phyloP scores from a whole-genome alignment of 1,140 invertebrate species.

The Lucilia cuprina region DNA sequence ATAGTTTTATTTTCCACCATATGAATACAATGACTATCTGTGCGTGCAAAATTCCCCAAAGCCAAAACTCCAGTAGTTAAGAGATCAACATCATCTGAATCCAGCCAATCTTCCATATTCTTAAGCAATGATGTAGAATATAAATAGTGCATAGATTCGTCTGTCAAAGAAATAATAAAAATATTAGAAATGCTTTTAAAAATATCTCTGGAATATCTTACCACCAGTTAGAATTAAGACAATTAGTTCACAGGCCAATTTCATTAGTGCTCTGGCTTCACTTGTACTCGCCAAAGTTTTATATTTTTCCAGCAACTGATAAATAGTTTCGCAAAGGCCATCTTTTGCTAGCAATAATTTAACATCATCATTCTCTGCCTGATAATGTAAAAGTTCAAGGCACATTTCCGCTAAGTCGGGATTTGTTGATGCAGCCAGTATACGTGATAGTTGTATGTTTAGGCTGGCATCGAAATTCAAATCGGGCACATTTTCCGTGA shows the following conservation, averaged over 20 bases:
- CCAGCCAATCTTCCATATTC: conserved; percentile 79
- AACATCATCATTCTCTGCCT: conserved; percentile 79
- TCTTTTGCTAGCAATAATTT: conserved; percentile 78
- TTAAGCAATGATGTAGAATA: conserved; percentile 67
- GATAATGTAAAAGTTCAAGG: conserved; percentile 76
- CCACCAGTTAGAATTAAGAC: conserved; percentile 85
- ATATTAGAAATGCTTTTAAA: too few relatives aligned
- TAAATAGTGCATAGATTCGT: conserved; percentile 84
- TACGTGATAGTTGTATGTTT: conserved; percentile 68
- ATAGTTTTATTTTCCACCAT: conserved; percentile 83
- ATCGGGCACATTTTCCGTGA: conserved; percentile 74
- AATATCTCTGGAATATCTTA: conserved; percentile 57
- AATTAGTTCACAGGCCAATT: conserved; percentile 85
- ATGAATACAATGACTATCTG: conserved; percentile 81
- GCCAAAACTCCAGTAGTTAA: conserved; percentile 82
- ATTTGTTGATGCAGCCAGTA: conserved; percentile 69
- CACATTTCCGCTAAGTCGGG: conserved; percentile 76
- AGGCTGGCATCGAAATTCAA: conserved; percentile 66
- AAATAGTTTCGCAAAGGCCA: conserved; percentile 77
- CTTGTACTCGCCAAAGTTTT: conserved; percentile 68
- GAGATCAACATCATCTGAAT: conserved; percentile 75
- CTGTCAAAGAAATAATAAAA: conserved; percentile 63
- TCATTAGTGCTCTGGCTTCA: conserved; percentile 77
- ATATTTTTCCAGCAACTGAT: conserved; percentile 77
- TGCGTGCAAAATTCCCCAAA: conserved; percentile 88